These are phyloP conservation scores for Eupithecia inturbata DNA, from an alignment of 2,888 invertebrate genomes.

Conservation along the genomic window DNA sequence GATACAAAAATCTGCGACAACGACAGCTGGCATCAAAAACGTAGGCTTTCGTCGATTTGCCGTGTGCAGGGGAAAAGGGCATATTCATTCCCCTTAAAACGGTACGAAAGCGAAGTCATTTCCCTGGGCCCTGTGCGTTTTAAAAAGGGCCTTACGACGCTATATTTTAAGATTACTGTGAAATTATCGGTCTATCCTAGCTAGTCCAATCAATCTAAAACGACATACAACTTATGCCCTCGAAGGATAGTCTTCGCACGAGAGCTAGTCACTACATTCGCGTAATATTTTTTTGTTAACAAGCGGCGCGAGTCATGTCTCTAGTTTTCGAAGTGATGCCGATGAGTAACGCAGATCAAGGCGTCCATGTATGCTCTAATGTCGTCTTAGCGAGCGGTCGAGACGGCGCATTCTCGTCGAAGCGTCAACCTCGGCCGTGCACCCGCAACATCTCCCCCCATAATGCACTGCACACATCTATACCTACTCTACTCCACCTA, in stretches of 20 bases:
- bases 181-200: neutral
- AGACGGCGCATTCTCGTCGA: constrained; percentile 73
- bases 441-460: constrained; percentile 52
- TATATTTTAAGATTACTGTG: neutral
- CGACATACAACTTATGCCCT: too few relatives aligned
- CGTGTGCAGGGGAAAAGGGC: neutral
- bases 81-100: too few relatives aligned
- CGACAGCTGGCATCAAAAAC: neutral
- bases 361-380: constrained; percentile 32
- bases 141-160: neutral
- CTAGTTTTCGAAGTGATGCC: neutral
- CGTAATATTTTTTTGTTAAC: neutral
- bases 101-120: neutral
- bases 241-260: neutral
- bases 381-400: constrained; percentile 61
- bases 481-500: constrained; percentile 27
- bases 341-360: neutral
- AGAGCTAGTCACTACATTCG: neutral
- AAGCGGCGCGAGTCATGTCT: neutral
- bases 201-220: too few relatives aligned
- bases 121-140: neutral
- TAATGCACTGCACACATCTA: constrained; percentile 48
- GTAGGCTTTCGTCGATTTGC: neutral
- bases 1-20: neutral
- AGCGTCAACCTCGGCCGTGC: constrained; percentile 73